Evolutionary conservation across 1,140 invertebrate species (phyloP).

Genomic region (Yoshiicerus persimilis): DNA sequence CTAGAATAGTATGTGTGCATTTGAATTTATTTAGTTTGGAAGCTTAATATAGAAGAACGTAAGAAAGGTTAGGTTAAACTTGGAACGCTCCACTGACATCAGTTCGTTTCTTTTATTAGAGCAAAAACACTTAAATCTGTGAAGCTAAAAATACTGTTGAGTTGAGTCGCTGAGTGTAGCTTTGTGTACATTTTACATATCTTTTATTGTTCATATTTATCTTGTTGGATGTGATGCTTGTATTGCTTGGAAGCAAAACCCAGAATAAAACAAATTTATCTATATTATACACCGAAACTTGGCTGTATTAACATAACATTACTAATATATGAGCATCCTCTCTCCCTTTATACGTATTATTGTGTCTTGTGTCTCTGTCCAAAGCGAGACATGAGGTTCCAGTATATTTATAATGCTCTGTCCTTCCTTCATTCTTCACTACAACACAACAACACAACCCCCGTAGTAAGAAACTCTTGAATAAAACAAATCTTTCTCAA

Average conservation of each 20-base stretch:
- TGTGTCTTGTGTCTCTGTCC: no score
- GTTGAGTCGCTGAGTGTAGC: neutral
- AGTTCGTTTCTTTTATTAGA: neutral
- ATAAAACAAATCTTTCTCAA: neutral
- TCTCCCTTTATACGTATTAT: no score
- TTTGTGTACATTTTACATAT: neutral
- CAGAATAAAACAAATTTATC: neutral
- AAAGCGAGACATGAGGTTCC: no score
- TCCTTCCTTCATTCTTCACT: no score
- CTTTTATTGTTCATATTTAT: neutral
- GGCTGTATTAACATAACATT: neutral
- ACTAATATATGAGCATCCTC: neutral
- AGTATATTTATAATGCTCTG: no score
- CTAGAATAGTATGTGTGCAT: no score
- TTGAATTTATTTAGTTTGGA: neutral
- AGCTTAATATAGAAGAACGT: slow-evolving; percentile 4
- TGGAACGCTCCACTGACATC: neutral
- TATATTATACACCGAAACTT: neutral
- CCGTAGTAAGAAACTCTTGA: neutral
- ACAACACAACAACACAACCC: no score
- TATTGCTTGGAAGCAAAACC: neutral
- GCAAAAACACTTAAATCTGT: neutral
- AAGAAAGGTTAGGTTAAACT: slow-evolving; percentile 20
- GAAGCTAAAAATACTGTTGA: neutral
- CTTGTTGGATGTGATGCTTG: neutral